A percentile compares a stretch with the other conserved stretches of the same genome.
These are phyloP conservation scores for Creontiades dilutus DNA, from an alignment of 2,888 invertebrate genomes.

Conservation along the genomic window DNA sequence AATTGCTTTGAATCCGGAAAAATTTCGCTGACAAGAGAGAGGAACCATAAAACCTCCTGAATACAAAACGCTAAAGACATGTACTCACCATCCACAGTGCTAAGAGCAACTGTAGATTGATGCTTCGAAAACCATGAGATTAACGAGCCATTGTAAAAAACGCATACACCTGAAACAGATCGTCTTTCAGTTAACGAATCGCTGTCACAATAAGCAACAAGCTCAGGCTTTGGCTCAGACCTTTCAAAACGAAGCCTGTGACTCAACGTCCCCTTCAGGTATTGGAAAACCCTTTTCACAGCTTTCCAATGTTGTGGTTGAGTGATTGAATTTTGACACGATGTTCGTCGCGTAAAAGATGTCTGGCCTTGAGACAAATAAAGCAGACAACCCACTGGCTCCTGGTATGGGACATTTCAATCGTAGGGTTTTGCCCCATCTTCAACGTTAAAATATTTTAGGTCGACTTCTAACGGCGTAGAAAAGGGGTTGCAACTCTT, in stretches of 20 bases:
- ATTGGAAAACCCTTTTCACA: not conserved
- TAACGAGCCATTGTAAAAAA: not conserved
- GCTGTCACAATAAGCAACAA: slow-evolving; percentile 38
- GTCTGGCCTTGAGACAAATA: slow-evolving; percentile 35
- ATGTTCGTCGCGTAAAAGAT: not conserved
- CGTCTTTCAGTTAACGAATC: not conserved
- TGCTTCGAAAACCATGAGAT: slow-evolving; percentile 1
- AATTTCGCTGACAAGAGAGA: not conserved
- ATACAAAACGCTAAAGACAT: not conserved
- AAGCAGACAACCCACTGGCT: slow-evolving; percentile 21
- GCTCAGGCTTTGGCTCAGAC: not conserved
- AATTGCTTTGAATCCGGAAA: not conserved
- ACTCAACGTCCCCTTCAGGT: slow-evolving; percentile 12
- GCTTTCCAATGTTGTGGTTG: slow-evolving; percentile 5
- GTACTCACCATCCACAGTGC: slow-evolving; percentile 45
- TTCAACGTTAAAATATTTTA: not conserved
- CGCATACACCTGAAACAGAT: not conserved
- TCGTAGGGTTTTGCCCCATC: not conserved
- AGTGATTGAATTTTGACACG: not conserved
- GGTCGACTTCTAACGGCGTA: slow-evolving; percentile 20
- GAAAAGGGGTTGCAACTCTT: not conserved
- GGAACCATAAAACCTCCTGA: slow-evolving; percentile 43
- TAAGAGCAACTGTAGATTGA: not conserved
- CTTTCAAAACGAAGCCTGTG: not conserved
- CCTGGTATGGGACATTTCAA: not conserved